Evolutionary conservation across 2,888 invertebrate species (phyloP), one percentile per base, ranked within the genome.

Genomic region (Drosophila sordidula): DNA sequence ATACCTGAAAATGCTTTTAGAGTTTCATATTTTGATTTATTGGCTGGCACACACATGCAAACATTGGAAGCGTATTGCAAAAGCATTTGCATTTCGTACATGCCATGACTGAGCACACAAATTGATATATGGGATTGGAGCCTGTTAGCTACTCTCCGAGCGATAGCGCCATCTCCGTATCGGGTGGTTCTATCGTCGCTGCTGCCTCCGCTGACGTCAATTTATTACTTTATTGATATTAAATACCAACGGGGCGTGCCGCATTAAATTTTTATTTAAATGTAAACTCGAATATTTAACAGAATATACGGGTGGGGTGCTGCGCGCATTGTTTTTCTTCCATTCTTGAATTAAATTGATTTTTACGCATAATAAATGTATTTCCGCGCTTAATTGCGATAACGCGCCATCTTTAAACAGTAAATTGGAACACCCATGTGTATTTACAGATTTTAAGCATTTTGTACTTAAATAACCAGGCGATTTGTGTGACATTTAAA

Each of bases 1-100:
- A 81, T 84, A 85, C 84, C 82, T 71, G 73, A 76, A 80, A 85
- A 87, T 76, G 85, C 85, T 85, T 87, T 85, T 87, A 82, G 78
- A 71, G 72, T 69, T 78, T 79, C 78, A 71, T 86, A 78, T 78
- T 85, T 80, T 85, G 87, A 85, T 87, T 85, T 85, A 85, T 85
- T 85, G 85, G 71, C 62, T 61, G 54, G 16, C 50, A 58, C 65
- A 50, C 51, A 52, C 34, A 22, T 14, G 32, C 38, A 55, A 12
- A 44, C 29, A 61, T 56, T 49, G 59, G 16, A 26, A 63, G 73
- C 61, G 47, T 71, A 77, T 80, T 72, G 61, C 68, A 72, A 67
- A 69, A 68, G 54, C 79, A 81, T 82, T 82, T 84, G 85, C 85
- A 82, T 84, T 81, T 74, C 56, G 46, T 71, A 63, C 57, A 67